Conservation (phyloP, 2,113 vertebrate genomes). For the Fulica atra region DNA sequence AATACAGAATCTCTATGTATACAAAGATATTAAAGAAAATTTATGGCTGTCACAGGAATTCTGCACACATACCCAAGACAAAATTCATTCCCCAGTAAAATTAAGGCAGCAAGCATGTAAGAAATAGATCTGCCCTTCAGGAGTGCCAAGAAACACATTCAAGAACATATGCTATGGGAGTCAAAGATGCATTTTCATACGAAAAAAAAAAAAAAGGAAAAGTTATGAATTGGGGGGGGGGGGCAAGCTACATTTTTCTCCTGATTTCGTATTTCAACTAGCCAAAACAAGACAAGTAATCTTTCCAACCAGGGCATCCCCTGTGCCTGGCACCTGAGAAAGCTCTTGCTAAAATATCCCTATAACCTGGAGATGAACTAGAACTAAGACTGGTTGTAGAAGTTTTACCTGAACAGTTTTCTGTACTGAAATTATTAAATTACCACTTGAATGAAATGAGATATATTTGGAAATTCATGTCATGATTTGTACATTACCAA, state of each 20-base stretch:
- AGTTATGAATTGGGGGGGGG: neutral
- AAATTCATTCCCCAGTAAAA: slow-evolving; percentile 26
- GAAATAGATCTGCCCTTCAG: slow-evolving; percentile 63
- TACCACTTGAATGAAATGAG: neutral
- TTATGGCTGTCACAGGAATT: slow-evolving; percentile 39
- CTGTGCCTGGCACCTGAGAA: neutral
- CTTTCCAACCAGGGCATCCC: neutral
- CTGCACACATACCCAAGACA: slow-evolving; percentile 18
- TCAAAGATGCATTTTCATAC: slow-evolving; percentile 22
- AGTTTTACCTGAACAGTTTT: neutral
- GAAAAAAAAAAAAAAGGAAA: neutral
- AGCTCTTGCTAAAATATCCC: neutral
- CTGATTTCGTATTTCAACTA: neutral
- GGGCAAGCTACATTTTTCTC: neutral
- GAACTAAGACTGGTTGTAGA: neutral
- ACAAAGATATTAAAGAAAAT: slow-evolving; percentile 15
- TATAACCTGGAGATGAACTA: neutral
- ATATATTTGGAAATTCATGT: slow-evolving; percentile 31
- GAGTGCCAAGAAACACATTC: slow-evolving; percentile 45
- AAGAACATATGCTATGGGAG: slow-evolving; percentile 46
- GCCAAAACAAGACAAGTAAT: neutral
- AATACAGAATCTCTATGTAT: neutral
- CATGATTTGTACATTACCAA: slow-evolving; percentile 18
- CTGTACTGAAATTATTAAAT: neutral
- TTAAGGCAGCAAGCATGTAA: slow-evolving; percentile 3